These are phyloP conservation scores for Takifugu ocellatus DNA, from an alignment of 2,797 vertebrate species.

Conservation along the genomic window DNA sequence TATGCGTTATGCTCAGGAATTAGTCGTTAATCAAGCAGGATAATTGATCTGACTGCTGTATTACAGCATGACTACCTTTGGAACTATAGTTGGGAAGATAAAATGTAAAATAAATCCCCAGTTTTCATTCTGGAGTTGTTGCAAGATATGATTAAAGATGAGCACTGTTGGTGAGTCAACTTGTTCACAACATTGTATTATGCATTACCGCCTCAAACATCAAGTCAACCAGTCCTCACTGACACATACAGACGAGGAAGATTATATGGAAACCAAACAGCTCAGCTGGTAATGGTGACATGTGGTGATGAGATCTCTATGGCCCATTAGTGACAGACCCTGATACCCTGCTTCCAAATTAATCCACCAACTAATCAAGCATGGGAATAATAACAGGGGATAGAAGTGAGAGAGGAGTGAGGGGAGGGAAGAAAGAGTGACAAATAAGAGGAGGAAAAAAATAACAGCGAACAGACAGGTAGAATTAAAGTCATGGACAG, in stretches of 20 bases:
- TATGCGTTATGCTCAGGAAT: conserved; percentile 1
- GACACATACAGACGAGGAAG: conserved; percentile 38
- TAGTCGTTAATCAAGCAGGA: background rate
- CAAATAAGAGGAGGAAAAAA: conserved; percentile 31
- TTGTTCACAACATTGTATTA: conserved; percentile 25
- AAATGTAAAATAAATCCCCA: conserved; percentile 14
- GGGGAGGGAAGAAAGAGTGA: conserved; percentile 27
- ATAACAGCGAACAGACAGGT: conserved; percentile 43
- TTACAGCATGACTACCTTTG: conserved; percentile 12
- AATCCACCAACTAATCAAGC: conserved; percentile 78
- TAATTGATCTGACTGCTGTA: conserved; percentile 23
- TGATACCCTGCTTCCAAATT: conserved; percentile 76
- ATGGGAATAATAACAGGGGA: conserved; percentile 71
- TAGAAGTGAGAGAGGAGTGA: conserved; percentile 40
- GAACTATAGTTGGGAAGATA: conserved; percentile 14
- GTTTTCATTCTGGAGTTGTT: conserved; percentile 24
- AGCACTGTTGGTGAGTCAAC: conserved; percentile 23
- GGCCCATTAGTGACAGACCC: conserved; percentile 74
- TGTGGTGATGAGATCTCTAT: conserved; percentile 74
- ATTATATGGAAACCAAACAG: conserved; percentile 66
- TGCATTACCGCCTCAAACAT: conserved; percentile 20
- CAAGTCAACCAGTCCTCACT: background rate
- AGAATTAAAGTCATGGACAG: conserved; percentile 50
- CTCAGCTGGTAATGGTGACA: conserved; percentile 69
- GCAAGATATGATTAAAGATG: conserved; percentile 26